A percentile compares a stretch with the other conserved stretches of the same genome.
Evolutionary conservation across 2,888 invertebrate genomes (phyloP).

Genomic region (Eupithecia tripunctaria): DNA sequence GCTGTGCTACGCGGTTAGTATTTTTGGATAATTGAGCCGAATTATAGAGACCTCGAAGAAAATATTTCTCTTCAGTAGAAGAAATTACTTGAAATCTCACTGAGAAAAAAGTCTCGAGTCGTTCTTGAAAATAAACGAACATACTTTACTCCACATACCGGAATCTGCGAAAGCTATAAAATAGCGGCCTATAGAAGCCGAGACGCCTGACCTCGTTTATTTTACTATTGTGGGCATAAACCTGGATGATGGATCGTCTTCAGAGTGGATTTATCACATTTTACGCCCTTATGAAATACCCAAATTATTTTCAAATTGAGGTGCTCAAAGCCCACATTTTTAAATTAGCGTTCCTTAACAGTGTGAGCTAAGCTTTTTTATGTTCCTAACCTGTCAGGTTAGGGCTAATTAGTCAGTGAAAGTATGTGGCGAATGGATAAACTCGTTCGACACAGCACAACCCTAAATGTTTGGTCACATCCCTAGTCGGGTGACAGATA

Average conservation of each 20-base stretch:
- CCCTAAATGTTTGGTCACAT: too few species aligned
- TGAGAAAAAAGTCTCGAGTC: background rate
- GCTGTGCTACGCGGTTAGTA: too few species aligned
- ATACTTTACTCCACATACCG: background rate
- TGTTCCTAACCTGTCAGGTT: background rate
- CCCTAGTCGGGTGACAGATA: too few species aligned
- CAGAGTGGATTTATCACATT: slow-evolving; percentile 44
- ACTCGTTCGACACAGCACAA: too few species aligned
- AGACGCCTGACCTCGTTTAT: slow-evolving; percentile 58
- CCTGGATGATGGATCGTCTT: slow-evolving; percentile 52
- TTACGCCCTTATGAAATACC: slow-evolving; percentile 27
- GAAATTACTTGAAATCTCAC: background rate
- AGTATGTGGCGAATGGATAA: too few species aligned
- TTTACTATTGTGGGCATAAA: slow-evolving; percentile 63
- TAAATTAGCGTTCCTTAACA: too few species aligned
- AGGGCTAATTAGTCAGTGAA: background rate
- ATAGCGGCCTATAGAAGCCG: slow-evolving; percentile 38
- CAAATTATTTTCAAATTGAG: slow-evolving; percentile 14
- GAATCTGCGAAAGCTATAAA: slow-evolving; percentile 39
- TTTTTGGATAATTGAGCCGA: background rate
- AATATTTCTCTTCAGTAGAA: too few species aligned
- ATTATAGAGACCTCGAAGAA: background rate
- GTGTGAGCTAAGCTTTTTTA: too few species aligned
- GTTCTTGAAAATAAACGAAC: background rate
- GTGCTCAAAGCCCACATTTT: background rate